Percentiles rank a stretch among this genome's conserved stretches.
Conservation (phyloP, 30 jellyfish, hydroid and myxozoan genomes). For the Turritopsis rubra region DNA sequence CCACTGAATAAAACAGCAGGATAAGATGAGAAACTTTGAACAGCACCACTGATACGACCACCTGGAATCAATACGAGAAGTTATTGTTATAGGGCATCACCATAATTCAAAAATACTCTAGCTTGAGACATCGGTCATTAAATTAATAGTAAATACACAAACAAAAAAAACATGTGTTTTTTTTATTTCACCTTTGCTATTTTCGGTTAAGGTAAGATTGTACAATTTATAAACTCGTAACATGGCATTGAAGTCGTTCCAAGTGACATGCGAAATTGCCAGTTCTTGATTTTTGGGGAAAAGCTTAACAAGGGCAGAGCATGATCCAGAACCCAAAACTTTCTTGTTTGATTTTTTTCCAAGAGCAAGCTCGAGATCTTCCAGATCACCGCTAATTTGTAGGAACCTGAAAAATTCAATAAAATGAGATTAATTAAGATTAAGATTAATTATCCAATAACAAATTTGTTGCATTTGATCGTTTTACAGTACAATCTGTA, state of each 20-base stretch:
- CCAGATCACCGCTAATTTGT: slow-evolving; percentile 75
- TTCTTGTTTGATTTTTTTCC: slow-evolving; percentile 45
- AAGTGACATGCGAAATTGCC: slow-evolving; percentile 90
- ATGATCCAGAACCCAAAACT: slow-evolving; percentile 82
- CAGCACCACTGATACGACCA: slow-evolving; percentile 42
- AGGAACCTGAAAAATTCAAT: slow-evolving; percentile 38
- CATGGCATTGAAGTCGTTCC: slow-evolving; percentile 81
- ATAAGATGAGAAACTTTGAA: slow-evolving; percentile 73
- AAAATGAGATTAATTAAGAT: no score
- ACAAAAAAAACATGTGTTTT: no score
- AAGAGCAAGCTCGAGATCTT: slow-evolving; percentile 59
- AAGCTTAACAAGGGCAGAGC: slow-evolving; percentile 77
- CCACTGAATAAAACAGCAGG: slow-evolving; percentile 89
- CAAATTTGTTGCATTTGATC: no score
- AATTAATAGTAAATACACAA: no score
- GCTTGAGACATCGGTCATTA: no score
- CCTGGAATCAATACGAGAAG: slow-evolving; percentile 9
- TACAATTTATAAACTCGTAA: slow-evolving; percentile 64
- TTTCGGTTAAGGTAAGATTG: slow-evolving; percentile 46
- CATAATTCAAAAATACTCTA: neutral
- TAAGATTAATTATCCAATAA: no score
- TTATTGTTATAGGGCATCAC: neutral
- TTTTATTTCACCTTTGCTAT: neutral
- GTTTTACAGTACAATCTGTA: no score
- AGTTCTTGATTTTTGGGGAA: slow-evolving; percentile 71